phyloP scores from a whole-genome alignment of 1,140 invertebrate genomes.

The Dryas iulia region DNA sequence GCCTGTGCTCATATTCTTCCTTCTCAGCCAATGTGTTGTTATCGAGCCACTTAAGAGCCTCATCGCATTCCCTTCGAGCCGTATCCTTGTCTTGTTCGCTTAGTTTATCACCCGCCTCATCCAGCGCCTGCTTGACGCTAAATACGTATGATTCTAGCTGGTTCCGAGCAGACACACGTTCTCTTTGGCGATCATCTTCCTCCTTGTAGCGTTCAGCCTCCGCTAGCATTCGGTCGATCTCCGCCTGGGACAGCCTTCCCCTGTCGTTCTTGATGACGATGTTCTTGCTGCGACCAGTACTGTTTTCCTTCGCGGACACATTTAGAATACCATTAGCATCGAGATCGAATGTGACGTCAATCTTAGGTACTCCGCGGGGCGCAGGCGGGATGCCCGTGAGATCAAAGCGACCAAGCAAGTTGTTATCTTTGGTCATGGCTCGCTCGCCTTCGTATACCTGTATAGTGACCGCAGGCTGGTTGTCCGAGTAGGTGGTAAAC shows the following conservation, averaged over 20 bases:
- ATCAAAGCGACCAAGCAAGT: slow-evolving; percentile 89
- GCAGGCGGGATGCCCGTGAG: slow-evolving; percentile 87
- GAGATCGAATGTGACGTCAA: slow-evolving; percentile 83
- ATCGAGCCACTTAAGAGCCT: slow-evolving; percentile 81
- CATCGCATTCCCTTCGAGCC: slow-evolving; percentile 80
- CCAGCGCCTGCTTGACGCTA: slow-evolving; percentile 86
- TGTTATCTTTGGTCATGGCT: slow-evolving; percentile 83
- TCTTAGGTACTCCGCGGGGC: slow-evolving; percentile 82
- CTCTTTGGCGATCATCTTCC: slow-evolving; percentile 84
- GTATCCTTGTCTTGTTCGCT: slow-evolving; percentile 82
- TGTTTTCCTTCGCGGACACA: slow-evolving; percentile 82
- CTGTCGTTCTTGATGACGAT: slow-evolving; percentile 83
- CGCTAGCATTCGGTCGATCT: slow-evolving; percentile 83
- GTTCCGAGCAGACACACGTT: slow-evolving; percentile 87
- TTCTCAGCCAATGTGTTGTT: slow-evolving; percentile 87
- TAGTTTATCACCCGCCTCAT: slow-evolving; percentile 83
- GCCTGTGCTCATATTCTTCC: slow-evolving; percentile 88
- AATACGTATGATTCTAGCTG: slow-evolving; percentile 90
- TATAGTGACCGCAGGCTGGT: slow-evolving; percentile 86
- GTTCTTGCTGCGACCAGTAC: slow-evolving; percentile 78
- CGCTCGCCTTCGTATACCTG: slow-evolving; percentile 86
- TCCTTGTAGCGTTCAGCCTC: slow-evolving; percentile 86
- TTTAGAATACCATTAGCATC: slow-evolving; percentile 84
- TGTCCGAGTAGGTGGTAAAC: slow-evolving; percentile 86
- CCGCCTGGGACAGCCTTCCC: slow-evolving; percentile 79